These are phyloP conservation scores for Apodemia mormo DNA, from an alignment of 2,888 invertebrate species.

Conservation along the genomic window DNA sequence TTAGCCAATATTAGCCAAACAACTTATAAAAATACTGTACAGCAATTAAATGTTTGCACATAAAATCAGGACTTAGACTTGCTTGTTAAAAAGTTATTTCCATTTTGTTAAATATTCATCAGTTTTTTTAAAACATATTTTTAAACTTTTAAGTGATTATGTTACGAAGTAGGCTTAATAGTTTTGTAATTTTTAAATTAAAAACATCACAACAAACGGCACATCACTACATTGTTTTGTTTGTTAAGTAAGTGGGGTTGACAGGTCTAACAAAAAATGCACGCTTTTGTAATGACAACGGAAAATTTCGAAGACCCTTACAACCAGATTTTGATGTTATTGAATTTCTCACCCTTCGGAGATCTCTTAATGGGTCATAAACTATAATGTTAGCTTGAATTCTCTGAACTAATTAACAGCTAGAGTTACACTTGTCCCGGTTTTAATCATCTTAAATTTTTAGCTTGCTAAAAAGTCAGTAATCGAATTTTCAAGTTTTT, in stretches of 20 bases:
- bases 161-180: not conserved
- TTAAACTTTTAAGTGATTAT: no score
- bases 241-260: slow-evolving; percentile 67
- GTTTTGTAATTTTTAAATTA: not conserved
- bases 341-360: slow-evolving; percentile 64
- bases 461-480: not conserved
- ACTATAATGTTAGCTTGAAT: slow-evolving; percentile 49
- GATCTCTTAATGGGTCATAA: slow-evolving; percentile 61
- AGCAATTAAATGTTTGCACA: no score
- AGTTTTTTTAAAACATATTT: no score
- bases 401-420: slow-evolving; percentile 52
- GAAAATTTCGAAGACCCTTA: slow-evolving; percentile 61
- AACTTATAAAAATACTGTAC: no score
- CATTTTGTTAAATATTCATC: no score
- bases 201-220: slow-evolving; percentile 2
- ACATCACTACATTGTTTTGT: slow-evolving; percentile 51
- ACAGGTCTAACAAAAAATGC: slow-evolving; percentile 68
- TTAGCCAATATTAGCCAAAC: no score
- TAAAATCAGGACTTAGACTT: no score
- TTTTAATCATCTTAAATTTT: not conserved
- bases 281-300: slow-evolving; percentile 63
- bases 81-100: no score
- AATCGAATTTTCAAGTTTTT: not conserved
- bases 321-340: slow-evolving; percentile 63
- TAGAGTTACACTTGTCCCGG: slow-evolving; percentile 48